phyloP scores from a whole-genome alignment of 1,140 invertebrate species.

The Anadara kagoshimensis region DNA sequence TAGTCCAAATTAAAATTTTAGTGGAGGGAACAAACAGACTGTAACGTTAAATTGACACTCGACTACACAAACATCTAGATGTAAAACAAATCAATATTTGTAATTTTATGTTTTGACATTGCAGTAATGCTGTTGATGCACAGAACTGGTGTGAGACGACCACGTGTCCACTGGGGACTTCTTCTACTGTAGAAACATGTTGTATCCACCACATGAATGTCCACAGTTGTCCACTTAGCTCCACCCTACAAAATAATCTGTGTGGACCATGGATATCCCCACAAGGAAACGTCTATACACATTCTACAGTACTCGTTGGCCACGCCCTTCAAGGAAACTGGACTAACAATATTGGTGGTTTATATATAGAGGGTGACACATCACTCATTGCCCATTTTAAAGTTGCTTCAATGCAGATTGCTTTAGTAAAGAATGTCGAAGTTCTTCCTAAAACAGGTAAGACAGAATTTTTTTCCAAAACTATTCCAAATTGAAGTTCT shows the following conservation, averaged over 20 bases:
- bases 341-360: constrained; percentile 50
- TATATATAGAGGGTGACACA: constrained; percentile 46
- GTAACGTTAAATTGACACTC: no score
- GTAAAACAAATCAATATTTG: no score
- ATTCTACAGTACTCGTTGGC: constrained; percentile 54
- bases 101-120: no score
- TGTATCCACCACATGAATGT: constrained; percentile 59
- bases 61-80: no score
- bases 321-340: constrained; percentile 48
- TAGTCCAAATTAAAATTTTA: no score
- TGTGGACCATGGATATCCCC: constrained; percentile 65
- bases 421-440: constrained; percentile 48
- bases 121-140: constrained; percentile 32
- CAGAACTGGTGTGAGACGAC: constrained; percentile 47
- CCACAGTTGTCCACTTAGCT: constrained; percentile 49
- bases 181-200: constrained; percentile 45
- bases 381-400: constrained; percentile 65
- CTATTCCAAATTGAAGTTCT: not conserved
- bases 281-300: constrained; percentile 54
- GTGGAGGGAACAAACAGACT: no score
- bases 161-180: constrained; percentile 25
- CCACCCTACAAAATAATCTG: constrained; percentile 32
- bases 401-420: constrained; percentile 58
- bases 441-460: constrained; percentile 61
- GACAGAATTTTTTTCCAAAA: not conserved